Evolutionary conservation across 2,797 vertebrate species (phyloP).

Genomic region (Molossus alvarezi): DNA sequence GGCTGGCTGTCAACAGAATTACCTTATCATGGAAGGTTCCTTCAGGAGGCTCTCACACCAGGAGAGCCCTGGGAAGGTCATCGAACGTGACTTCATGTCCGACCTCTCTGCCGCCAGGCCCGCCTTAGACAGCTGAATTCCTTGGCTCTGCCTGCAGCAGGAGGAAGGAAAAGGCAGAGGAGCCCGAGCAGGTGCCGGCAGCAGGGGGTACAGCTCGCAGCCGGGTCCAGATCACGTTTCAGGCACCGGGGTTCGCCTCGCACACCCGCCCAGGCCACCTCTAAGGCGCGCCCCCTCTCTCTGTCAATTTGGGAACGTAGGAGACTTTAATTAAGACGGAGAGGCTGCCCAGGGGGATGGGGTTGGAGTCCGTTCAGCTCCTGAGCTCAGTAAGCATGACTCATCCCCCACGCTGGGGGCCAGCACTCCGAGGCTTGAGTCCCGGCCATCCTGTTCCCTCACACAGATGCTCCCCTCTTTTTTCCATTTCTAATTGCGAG

Average conservation of each 20-base stretch:
- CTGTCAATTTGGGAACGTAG: conserved; percentile 50
- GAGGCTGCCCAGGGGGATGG: conserved; percentile 71
- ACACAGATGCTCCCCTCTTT: background rate
- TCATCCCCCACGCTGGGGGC: conserved; percentile 72
- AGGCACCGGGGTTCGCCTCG: conserved; percentile 73
- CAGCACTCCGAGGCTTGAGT: conserved; percentile 62
- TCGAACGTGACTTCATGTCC: conserved; percentile 80
- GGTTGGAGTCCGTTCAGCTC: conserved; percentile 82
- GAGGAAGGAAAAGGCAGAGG: conserved; percentile 52
- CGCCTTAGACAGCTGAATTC: conserved; percentile 82
- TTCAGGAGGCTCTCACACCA: conserved; percentile 66
- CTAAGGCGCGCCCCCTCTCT: conserved; percentile 26
- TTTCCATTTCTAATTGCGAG: conserved; percentile 84
- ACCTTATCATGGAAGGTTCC: conserved; percentile 23
- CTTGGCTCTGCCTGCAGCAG: conserved; percentile 83
- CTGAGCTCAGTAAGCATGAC: conserved; percentile 85
- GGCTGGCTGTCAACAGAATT: conserved; percentile 77
- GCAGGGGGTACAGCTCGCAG: conserved; percentile 42
- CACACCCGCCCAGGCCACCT: conserved; percentile 64
- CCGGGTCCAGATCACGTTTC: conserved; percentile 71
- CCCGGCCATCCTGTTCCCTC: conserved; percentile 32
- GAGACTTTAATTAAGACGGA: conserved; percentile 80
- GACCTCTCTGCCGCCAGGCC: conserved; percentile 71
- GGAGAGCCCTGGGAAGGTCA: conserved; percentile 78
- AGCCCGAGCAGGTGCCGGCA: conserved; percentile 78